Base-by-base conservation (phyloP, 1,140 invertebrate species). In the Drosophila kohkoa region DNA sequence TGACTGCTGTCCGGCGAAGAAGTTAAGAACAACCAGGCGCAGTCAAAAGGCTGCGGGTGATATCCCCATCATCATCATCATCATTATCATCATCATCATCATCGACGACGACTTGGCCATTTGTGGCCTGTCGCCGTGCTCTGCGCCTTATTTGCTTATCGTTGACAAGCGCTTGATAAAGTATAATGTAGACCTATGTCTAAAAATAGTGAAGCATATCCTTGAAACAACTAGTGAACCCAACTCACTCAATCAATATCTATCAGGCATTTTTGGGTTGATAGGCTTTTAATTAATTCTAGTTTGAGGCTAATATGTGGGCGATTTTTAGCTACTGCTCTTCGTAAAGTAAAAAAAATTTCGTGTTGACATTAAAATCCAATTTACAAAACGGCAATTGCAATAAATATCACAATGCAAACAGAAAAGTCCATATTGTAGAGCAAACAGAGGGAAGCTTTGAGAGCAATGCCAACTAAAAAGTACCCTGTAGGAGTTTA, bases 121-220 rank as follows among this genome's bases (percentile, higher is more conserved):
- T 87, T 83, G 79, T 55, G 58, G 51, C 66, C 77, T 64, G 64
- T 79, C 75, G 54, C 59, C 52, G 45, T 60, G 10, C 43, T 46
- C 76, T 54, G 32, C 15, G 35, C 43, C 74, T 54, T 48, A 82
- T 82, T 82, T 80, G 83, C 82, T 83, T 87, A 83, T 79, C 57
- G 66, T 41, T 54, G 58, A 49, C 58, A 49, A 54, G n/a, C 59
- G 3, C 45, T 48, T 60, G 28, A 52, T 32, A 64, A 71, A 55
- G 49, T 16, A 62, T 43, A 52, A 62, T 54, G 48, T 45, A 52
- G 32, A 6, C 15, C 15, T 6, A 43, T 52, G 51, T 54, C 51
- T 54, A 15, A 35, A 35, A 54, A 54, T 54, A 54, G 28, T 1
- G n/a, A 5, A 11, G 6, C 4, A 6, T 32, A 32, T 32, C 7